Percentiles rank a stretch among this genome's conserved stretches.
These are phyloP conservation scores for Amazona finschi DNA, from an alignment of 2,797 vertebrate species.

Conservation along the genomic window DNA sequence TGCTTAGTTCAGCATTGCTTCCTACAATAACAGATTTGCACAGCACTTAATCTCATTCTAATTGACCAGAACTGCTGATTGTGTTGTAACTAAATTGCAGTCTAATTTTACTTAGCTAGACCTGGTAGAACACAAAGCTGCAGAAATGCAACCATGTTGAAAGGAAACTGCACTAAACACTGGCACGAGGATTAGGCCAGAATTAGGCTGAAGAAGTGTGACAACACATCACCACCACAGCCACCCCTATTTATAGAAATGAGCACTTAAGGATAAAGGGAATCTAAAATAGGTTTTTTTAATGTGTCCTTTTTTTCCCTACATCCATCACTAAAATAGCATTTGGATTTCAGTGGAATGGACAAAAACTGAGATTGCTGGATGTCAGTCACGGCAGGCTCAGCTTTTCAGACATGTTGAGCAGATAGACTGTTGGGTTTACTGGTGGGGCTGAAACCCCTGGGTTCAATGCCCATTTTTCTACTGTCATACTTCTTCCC, in stretches of 20 bases:
- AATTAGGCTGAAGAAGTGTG: not conserved
- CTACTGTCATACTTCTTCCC: not conserved
- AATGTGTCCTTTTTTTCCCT: not conserved
- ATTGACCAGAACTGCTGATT: not conserved
- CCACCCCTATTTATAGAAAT: not conserved
- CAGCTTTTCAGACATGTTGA: not conserved
- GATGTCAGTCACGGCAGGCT: not conserved
- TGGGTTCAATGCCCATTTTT: not conserved
- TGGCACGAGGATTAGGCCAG: not conserved
- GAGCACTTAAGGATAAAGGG: not conserved
- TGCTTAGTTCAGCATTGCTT: not conserved
- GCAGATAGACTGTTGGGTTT: not conserved
- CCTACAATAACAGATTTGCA: not conserved
- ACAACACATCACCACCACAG: not conserved
- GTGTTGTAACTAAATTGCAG: not conserved
- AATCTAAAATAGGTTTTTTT: not conserved
- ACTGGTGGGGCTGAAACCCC: not conserved
- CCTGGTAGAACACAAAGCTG: not conserved
- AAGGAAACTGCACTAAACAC: not conserved
- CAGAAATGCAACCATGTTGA: not conserved
- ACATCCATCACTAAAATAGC: not conserved
- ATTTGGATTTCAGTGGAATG: not conserved
- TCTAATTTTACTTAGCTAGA: not conserved
- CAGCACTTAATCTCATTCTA: not conserved
- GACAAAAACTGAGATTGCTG: not conserved